These are phyloP conservation scores for Myotis planiceps DNA, from an alignment of 2,797 vertebrate genomes.

Conservation along the genomic window DNA sequence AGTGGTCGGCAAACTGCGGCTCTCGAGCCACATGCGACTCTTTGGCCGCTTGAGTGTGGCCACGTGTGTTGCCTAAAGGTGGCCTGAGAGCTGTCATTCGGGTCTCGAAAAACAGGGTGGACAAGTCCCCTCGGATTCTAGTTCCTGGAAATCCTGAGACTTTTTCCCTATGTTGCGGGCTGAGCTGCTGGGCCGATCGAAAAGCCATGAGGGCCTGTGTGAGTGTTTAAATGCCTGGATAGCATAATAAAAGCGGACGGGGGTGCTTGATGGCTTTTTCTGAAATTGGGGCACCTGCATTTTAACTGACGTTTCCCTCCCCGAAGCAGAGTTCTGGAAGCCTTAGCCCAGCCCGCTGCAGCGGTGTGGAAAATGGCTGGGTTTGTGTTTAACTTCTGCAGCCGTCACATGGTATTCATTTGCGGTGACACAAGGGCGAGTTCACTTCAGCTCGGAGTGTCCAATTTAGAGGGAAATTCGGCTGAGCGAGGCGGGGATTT, in stretches of 20 bases:
- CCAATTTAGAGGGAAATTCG: conserved; percentile 78
- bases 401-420: conserved; percentile 87
- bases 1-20: too few relatives aligned
- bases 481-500: conserved; percentile 74
- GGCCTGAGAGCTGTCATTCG: background rate
- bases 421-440: conserved; percentile 77
- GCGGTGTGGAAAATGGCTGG: conserved; percentile 84
- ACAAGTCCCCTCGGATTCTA: background rate
- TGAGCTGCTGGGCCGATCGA: background rate
- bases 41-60: too few relatives aligned
- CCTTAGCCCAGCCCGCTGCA: conserved; percentile 76
- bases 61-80: background rate
- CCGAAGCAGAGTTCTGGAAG: conserved; percentile 80
- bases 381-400: conserved; percentile 80
- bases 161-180: background rate
- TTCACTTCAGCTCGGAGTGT: conserved; percentile 81
- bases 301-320: conserved; percentile 84
- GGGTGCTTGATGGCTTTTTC: conserved; percentile 81
- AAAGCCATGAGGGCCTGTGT: background rate
- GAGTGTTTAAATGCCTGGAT: background rate
- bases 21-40: too few relatives aligned
- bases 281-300: conserved; percentile 85
- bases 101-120: background rate
- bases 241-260: conserved; percentile 71
- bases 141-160: background rate